A percentile compares a stretch with the other conserved stretches of the same genome.
These are phyloP conservation scores for Diachasma alloeum DNA, from an alignment of 1,140 invertebrate species.

Conservation along the genomic window DNA sequence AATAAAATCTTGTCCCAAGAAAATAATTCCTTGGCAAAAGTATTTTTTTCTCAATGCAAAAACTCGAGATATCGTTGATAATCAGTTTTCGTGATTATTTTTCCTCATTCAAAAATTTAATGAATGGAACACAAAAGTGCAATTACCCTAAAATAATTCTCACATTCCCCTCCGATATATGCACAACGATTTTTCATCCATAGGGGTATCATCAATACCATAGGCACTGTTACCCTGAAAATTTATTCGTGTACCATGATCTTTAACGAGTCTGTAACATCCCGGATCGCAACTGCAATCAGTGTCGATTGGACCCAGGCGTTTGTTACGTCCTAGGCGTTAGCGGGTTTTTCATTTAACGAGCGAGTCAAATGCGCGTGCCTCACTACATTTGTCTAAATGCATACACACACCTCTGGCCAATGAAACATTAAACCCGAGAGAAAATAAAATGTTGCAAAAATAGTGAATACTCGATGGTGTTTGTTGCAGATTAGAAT, in stretches of 20 bases:
- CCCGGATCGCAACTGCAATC: not conserved
- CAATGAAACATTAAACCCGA: not conserved
- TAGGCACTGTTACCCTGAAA: not conserved
- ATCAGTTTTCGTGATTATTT: too few species aligned
- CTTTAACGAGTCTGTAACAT: not conserved
- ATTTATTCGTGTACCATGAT: slow-evolving; percentile 10
- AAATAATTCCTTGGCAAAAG: too few species aligned
- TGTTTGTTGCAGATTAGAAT: not conserved
- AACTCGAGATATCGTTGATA: too few species aligned
- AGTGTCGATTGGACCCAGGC: not conserved
- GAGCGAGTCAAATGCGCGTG: slow-evolving; percentile 2
- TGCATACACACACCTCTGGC: not conserved
- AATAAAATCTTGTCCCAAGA: too few species aligned
- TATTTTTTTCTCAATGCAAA: too few species aligned
- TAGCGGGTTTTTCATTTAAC: not conserved
- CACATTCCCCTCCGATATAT: too few species aligned
- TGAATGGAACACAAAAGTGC: not conserved
- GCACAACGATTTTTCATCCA: too few species aligned
- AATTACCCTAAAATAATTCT: not conserved
- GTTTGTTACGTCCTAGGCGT: slow-evolving; percentile 7
- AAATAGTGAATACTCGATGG: not conserved
- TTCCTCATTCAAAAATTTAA: not conserved
- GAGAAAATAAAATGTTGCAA: not conserved
- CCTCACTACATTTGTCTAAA: not conserved
- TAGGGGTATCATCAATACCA: not conserved